Base-by-base conservation (phyloP, 2,888 invertebrate species). In the Drosophila melanosoma region DNA sequence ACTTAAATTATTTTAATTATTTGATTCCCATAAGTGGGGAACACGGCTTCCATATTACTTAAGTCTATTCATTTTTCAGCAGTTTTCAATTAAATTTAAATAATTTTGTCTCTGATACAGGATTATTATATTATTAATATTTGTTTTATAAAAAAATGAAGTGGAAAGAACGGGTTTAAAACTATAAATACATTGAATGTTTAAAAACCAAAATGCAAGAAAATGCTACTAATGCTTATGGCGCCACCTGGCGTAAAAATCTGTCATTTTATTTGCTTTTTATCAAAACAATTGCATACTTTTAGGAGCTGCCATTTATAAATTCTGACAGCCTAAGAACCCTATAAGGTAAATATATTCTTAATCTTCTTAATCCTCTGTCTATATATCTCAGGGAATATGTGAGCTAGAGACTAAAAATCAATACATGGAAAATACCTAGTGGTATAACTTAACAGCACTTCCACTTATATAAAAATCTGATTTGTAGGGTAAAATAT, bases 211-310 rank as follows among this genome's bases (percentile, higher is more conserved):
- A 45, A 45, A 12, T 12, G 12, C 12, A 7, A 12, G 7, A 20
- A 1, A 20, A 20, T 26, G 20, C 12, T 7, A 12, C 7, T 7
- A 0, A 7, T 23, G 7, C 4, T 0, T 15, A 2, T 45, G 7
- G 23, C 45, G 45, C 23, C 45, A 23, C 15, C 45, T 45, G 45
- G 15, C 23, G 45, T 8, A 8, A 23, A 38, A 8, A 23, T 2
- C 2, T 20, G 15, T 7, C 15, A 15, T 8, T 15, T 1, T 8
- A 7, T 1, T 45, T 2, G 38, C 7, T 23, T 5, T 6, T 12
- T 12, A 12, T 11, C 20, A 45, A 40, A 45, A 23, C 8, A 45
- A 45, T 23, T 45, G 45, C 45, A 45, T 45, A 45, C 45, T 45
- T 23, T 45, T 23, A 2, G 4, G 45, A 4, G 45, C 8, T 23